Evolutionary conservation across 2,113 vertebrate species (phyloP).

Genomic region (Syngnathoides biaculeatus): DNA sequence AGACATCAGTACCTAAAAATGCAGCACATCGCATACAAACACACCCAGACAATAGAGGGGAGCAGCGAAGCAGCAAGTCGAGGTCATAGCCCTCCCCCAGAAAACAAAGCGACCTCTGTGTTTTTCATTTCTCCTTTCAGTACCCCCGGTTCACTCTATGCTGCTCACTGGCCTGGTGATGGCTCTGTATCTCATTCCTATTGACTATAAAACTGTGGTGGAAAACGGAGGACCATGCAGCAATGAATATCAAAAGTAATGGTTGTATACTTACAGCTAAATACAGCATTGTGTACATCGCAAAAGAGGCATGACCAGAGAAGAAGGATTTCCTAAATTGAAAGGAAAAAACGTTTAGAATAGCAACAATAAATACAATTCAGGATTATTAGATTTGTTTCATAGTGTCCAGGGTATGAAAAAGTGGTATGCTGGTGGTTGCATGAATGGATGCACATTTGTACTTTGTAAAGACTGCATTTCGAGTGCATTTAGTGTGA

Average conservation of each 20-base stretch:
- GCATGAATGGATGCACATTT: not conserved
- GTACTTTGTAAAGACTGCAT: too few species aligned
- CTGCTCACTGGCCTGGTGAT: slow-evolving; percentile 42
- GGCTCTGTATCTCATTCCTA: slow-evolving; percentile 23
- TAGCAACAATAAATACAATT: not conserved
- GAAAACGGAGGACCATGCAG: slow-evolving; percentile 17
- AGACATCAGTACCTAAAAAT: slow-evolving; percentile 24
- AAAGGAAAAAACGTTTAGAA: slow-evolving; percentile 28
- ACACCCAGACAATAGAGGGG: slow-evolving; percentile 45
- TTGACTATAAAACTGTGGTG: slow-evolving; percentile 9
- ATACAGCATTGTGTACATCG: slow-evolving; percentile 74
- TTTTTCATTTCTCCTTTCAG: slow-evolving; percentile 43
- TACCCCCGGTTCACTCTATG: slow-evolving; percentile 20
- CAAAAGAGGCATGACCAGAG: slow-evolving; percentile 72
- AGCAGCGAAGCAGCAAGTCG: slow-evolving; percentile 43
- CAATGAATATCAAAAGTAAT: not conserved
- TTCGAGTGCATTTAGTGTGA: too few species aligned
- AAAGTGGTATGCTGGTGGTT: not conserved
- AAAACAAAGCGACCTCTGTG: slow-evolving; percentile 68
- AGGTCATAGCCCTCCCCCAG: slow-evolving; percentile 60
- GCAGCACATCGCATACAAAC: slow-evolving; percentile 19
- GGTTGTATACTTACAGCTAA: slow-evolving; percentile 68
- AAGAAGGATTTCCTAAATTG: slow-evolving; percentile 72
- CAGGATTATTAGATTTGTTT: not conserved
- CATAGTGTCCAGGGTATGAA: not conserved